Base-by-base conservation (phyloP, 2,113 vertebrate species). In the Cochlearius cochlearius region DNA sequence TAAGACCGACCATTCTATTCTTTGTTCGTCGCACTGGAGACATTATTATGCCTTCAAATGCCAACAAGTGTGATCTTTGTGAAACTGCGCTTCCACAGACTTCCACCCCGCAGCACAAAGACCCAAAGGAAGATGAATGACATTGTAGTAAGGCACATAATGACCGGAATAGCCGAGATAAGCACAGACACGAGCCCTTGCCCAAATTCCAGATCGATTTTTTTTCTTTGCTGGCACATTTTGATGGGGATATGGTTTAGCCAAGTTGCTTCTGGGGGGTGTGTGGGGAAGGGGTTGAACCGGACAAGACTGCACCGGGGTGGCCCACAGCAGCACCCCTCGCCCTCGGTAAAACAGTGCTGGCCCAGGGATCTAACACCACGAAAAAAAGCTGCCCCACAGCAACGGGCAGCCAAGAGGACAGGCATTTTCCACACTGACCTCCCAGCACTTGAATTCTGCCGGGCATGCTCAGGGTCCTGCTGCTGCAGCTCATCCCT, bases 331-430 rank as follows among this genome's bases (percentile, higher is more conserved):
- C 23, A 64, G 34, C 41, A 38, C 6, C 49, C 26, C n/a, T 64
- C 32, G 4, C 27, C 14, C 2, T 5, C 1, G 20, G 29, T 43
- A 25, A 55, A 16, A 27, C 26, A 25, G 34, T 4, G 7, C 25
- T 27, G 29, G n/a, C 55, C n/a, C 26, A 14, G 55, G 38, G 50
- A 58, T 12, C 16, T 14, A 26, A 38, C 19, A 21, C 13, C 15
- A 7, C 0, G 0, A 34, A 22, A 64, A 29, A 34, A 59, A 11
- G 3, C 67, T 78, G 39, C 38, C 47, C 52, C 15, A 9, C 10
- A 25, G 74, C 8, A 16, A 34, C 0, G 6, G 38, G 38, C 27
- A 45, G 34, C 45, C 0, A 0, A 45, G 67, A n/a, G 29, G 64
- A 41, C 30, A 27, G 2, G 2, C 17, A 17, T 15, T 17, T 63